Conservation (phyloP, 1,140 invertebrate genomes). For the Ceratitis capitata region DNA sequence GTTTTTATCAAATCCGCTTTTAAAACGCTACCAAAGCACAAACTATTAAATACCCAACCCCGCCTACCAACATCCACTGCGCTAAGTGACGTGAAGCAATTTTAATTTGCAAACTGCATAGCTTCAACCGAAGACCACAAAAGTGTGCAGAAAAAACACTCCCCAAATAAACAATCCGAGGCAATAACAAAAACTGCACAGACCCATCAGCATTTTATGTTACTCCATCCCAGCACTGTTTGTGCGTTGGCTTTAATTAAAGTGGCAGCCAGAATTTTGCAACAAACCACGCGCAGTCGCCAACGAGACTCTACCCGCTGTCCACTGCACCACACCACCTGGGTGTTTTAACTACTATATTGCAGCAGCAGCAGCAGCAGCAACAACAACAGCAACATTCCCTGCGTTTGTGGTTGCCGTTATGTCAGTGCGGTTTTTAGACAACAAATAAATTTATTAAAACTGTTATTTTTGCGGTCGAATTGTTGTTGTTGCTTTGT, state of each 20-base stretch:
- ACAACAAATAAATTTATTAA: constrained; percentile 37
- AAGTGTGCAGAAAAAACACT: neutral
- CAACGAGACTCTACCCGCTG: neutral
- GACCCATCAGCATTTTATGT: no score
- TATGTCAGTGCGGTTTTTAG: constrained; percentile 32
- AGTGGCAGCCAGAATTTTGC: neutral
- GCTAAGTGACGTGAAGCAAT: neutral
- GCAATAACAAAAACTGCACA: no score
- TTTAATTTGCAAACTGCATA: neutral
- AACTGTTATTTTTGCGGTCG: constrained; percentile 25
- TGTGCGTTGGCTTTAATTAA: constrained; percentile 12
- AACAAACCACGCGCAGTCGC: neutral
- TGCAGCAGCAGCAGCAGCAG: no score
- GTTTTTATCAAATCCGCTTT: no score
- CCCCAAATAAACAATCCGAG: neutral
- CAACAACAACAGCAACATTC: no score
- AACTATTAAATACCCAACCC: neutral
- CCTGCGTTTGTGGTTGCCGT: constrained; percentile 19
- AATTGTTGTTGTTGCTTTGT: neutral
- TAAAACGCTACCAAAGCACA: no score
- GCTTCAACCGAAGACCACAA: neutral
- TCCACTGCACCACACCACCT: no score
- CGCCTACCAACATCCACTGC: neutral
- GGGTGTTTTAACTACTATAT: no score
- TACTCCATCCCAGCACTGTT: neutral